Conservation (phyloP, 2,888 invertebrate genomes). For the Caenorhabditis angaria region DNA sequence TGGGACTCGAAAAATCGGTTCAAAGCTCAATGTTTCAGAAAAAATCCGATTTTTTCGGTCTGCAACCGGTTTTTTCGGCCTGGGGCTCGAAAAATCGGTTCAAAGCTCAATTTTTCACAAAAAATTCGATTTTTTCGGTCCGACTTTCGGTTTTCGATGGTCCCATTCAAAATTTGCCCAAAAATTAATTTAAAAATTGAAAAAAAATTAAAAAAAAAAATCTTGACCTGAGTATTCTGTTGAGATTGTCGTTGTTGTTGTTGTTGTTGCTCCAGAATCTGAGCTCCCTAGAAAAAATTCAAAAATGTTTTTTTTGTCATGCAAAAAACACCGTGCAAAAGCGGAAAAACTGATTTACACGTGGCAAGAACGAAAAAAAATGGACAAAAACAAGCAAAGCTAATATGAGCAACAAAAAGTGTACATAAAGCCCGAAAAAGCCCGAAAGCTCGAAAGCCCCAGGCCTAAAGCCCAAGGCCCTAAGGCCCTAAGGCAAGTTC, state of each 20-base stretch:
- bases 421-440: constrained; percentile 6
- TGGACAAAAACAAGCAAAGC: background rate
- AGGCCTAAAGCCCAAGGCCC: background rate
- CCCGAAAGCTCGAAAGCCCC: background rate
- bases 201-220: constrained; percentile 11
- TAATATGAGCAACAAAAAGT: constrained; percentile 1
- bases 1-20: no score
- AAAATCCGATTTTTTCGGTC: background rate
- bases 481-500: constrained; percentile 2
- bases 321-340: background rate
- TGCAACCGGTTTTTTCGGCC: background rate
- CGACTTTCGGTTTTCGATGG: background rate
- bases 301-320: background rate
- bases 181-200: no score
- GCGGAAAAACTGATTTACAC: background rate
- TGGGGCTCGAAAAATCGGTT: background rate
- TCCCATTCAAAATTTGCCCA: no score
- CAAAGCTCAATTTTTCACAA: no score
- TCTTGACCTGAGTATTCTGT: constrained; percentile 23
- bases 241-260: constrained; percentile 1
- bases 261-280: constrained; percentile 25
- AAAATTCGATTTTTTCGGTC: background rate
- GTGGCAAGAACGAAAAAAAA: background rate
- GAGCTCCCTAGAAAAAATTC: constrained; percentile 31
- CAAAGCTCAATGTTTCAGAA: background rate